Conservation (phyloP, 2,113 vertebrate genomes). For the Ochotona princeps region DNA sequence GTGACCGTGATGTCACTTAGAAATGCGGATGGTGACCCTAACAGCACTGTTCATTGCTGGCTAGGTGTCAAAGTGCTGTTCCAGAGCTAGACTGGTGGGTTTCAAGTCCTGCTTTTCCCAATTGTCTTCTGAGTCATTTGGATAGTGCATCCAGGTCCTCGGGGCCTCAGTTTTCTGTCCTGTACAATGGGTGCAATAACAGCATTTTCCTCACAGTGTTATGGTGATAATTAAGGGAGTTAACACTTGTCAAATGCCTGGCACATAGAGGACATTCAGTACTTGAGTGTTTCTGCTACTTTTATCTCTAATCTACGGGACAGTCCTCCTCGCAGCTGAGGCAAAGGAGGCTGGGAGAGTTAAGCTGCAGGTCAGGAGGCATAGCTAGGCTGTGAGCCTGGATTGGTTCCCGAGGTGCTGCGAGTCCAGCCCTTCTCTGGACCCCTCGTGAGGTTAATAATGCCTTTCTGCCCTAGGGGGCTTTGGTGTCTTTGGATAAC, state of each 20-base stretch:
- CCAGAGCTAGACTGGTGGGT: not conserved
- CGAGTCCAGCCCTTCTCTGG: not conserved
- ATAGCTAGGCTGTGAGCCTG: not conserved
- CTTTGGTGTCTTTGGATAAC: constrained; percentile 25
- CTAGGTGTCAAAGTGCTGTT: not conserved
- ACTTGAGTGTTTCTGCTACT: no score
- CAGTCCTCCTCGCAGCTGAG: not conserved
- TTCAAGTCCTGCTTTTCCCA: not conserved
- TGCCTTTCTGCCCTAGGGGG: not conserved
- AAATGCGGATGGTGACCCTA: not conserved
- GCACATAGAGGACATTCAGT: not conserved
- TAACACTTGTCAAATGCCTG: not conserved
- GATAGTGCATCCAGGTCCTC: not conserved
- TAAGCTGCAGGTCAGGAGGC: not conserved
- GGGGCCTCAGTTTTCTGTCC: not conserved
- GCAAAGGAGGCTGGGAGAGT: not conserved
- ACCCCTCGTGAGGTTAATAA: not conserved
- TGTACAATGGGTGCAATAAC: not conserved
- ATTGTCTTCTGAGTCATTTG: not conserved
- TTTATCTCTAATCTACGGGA: not conserved
- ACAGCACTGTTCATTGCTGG: no score
- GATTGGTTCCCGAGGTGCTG: not conserved
- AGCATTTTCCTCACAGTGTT: no score
- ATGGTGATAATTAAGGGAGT: not conserved
- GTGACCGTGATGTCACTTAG: not conserved